These are phyloP conservation scores for Porites cylindrica DNA, from an alignment of 92 coral and sea anemone genomes.

Conservation along the genomic window DNA sequence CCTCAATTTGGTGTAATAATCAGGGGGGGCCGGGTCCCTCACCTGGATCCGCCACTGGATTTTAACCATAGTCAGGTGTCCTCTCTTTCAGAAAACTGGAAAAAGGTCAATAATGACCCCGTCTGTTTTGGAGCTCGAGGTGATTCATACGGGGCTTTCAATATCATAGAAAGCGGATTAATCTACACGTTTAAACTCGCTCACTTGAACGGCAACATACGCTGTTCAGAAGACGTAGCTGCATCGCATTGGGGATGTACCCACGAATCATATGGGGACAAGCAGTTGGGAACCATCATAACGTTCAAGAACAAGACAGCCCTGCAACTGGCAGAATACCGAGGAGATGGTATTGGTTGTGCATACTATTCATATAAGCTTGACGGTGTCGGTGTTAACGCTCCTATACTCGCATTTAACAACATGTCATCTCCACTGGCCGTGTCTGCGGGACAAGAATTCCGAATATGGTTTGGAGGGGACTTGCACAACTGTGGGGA, in stretches of 20 bases:
- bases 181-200: slow-evolving; percentile 20
- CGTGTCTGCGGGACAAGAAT: background rate
- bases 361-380: background rate
- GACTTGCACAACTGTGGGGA: background rate
- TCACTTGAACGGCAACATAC: background rate
- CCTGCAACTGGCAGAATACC: slow-evolving; percentile 8
- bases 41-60: too few species aligned
- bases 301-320: background rate
- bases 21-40: too few species aligned
- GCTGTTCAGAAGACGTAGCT: background rate
- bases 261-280: background rate
- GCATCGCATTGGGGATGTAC: slow-evolving; percentile 12
- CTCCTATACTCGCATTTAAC: slow-evolving; percentile 2
- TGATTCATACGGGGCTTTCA: slow-evolving; percentile 12
- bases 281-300: slow-evolving; percentile 8
- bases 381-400: slow-evolving; percentile 2
- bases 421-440: background rate
- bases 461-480: slow-evolving; percentile 20
- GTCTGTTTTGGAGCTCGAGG: slow-evolving; percentile 28
- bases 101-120: slow-evolving; percentile 2
- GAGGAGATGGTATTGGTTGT: background rate
- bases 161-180: background rate
- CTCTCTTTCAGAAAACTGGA: slow-evolving; percentile 12
- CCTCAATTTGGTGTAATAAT: too few species aligned
- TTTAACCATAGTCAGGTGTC: too few species aligned